phyloP scores from a whole-genome alignment of 2,797 vertebrate genomes.

The Geotrypetes seraphini region DNA sequence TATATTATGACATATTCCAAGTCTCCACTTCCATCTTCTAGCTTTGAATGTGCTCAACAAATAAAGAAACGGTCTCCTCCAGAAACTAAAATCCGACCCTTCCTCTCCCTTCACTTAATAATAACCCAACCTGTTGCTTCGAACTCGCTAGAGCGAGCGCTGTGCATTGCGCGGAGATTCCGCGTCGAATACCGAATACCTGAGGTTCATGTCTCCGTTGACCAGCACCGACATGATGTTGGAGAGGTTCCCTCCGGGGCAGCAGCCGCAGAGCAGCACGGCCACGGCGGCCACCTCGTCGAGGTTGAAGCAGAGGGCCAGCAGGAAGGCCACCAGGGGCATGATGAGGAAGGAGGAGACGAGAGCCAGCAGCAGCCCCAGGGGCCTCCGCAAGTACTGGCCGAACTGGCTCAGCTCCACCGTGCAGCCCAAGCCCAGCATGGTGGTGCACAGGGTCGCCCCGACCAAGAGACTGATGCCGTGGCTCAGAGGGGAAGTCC shows the following conservation, averaged over 20 bases:
- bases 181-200: conserved; percentile 54
- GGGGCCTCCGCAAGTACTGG: conserved; percentile 76
- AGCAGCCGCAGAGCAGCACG: conserved; percentile 92
- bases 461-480: conserved; percentile 85
- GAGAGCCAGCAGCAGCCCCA: conserved; percentile 78
- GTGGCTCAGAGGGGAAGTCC: conserved; percentile 75
- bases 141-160: background rate
- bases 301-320: conserved; percentile 80
- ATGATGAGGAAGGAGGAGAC: conserved; percentile 89
- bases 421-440: conserved; percentile 92
- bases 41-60: no score
- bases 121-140: background rate
- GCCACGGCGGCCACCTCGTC: conserved; percentile 87
- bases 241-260: conserved; percentile 89
- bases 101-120: no score
- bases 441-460: conserved; percentile 81
- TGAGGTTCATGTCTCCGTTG: conserved; percentile 95
- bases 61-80: no score
- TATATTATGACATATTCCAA: no score
- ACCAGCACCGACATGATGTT: conserved; percentile 90
- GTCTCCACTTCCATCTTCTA: no score
- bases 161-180: no score
- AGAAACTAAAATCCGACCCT: no score
- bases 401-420: conserved; percentile 80
- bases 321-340: conserved; percentile 84